Evolutionary conservation across 2,797 vertebrate genomes (phyloP), one percentile per base, ranked within the genome.

Genomic region (Karalla daura): DNA sequence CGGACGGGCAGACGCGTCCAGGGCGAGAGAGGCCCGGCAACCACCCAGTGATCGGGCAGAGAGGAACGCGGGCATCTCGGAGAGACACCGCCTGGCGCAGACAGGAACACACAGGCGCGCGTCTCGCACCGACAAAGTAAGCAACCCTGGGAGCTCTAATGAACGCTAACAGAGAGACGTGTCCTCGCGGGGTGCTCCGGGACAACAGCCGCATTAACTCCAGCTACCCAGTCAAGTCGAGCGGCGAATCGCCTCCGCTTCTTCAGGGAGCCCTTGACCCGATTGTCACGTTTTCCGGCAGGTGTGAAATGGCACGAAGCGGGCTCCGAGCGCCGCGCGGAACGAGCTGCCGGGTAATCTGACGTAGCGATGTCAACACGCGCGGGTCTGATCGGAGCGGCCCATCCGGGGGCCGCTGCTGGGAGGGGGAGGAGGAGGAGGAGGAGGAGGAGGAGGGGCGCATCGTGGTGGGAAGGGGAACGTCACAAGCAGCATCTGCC

Each of bases 241-340:
- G 70, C 54, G 43, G 65, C 52, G 51, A 65, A 72, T 59, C 61
- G 65, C 68, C 36, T 76, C 49, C 54, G 54, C 24, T 70, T 76
- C 84, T 75, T 80, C 4, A 51, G 80, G 64, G 83, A 86, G 70
- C 53, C 65, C 62, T 83, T 74, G 68, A 83, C 76, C 81, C 75
- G 53, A 80, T 84, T 76, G 84, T 63, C 78, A 76, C 74, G 47
- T 67, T 58, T 78, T 66, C 67, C n/a, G 70, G 73, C 35, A 13
- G 46, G 51, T 80, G 79, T 75, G 67, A 80, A 86, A 78, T 3
- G 47, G 60, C 60, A 70, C 74, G 59, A 83, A 72, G 41, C 5
- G 35, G 52, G 61, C 56, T 65, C 15, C n/a, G 32, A 25, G 55
- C 61, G 70, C 46, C 30, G 30, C 27, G 17, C 43, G 35, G 0